phyloP scores from a whole-genome alignment of 2,888 invertebrate species.

The Sericinus montela region DNA sequence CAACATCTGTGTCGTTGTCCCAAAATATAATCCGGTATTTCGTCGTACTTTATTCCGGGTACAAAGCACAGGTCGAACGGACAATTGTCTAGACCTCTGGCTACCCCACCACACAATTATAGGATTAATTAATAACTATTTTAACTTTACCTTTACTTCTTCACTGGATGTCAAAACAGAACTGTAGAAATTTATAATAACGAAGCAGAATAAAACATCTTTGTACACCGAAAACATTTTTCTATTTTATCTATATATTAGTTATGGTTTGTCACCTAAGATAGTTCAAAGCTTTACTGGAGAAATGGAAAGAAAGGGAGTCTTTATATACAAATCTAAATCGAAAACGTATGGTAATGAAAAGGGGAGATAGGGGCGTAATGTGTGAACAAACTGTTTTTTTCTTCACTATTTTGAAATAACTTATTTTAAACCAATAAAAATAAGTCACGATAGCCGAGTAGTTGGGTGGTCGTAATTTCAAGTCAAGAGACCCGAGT shows the following conservation, averaged over 20 bases:
- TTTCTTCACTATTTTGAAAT: not conserved
- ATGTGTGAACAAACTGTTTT: not conserved
- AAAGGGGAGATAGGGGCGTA: slow-evolving; percentile 29
- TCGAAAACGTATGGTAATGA: slow-evolving; percentile 29
- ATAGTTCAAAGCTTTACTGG: slow-evolving; percentile 9
- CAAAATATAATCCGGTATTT: no score
- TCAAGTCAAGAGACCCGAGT: no score
- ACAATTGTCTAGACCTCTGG: no score
- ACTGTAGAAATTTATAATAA: slow-evolving; percentile 2
- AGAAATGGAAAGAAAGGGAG: not conserved
- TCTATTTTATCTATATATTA: not conserved
- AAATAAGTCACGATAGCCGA: no score
- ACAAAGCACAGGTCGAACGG: no score
- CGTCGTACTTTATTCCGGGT: no score
- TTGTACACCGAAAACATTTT: slow-evolving; percentile 23
- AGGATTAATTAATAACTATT: not conserved
- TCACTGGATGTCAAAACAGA: slow-evolving; percentile 4
- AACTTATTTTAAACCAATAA: no score
- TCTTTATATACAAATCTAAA: slow-evolving; percentile 34
- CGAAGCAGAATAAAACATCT: slow-evolving; percentile 15
- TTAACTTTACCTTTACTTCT: slow-evolving; percentile 7
- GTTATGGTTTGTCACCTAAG: not conserved
- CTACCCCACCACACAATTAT: no score
- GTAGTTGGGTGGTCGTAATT: no score
- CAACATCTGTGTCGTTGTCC: no score